Evolutionary conservation across 2,888 invertebrate species (phyloP).

Genomic region (Sphecodes monilicornis): DNA sequence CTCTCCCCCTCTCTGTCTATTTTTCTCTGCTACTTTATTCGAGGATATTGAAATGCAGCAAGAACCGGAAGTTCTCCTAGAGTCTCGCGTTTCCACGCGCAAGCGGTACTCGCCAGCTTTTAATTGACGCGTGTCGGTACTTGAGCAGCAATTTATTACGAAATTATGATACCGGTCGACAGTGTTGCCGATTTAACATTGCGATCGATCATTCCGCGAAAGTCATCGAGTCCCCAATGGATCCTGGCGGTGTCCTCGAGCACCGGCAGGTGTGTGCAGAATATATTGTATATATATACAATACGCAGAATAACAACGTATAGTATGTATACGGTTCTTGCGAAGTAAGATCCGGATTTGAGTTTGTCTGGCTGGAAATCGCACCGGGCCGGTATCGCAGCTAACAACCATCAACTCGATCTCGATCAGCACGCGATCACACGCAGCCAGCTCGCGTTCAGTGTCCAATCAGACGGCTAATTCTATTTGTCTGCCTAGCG

Average conservation of each 20-base stretch:
- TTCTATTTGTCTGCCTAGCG: background rate
- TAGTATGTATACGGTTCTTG: background rate
- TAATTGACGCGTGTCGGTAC: slow-evolving; percentile 36
- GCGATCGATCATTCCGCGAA: slow-evolving; percentile 28
- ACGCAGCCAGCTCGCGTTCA: too few relatives aligned
- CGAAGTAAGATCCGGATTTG: slow-evolving; percentile 11
- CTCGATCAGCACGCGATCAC: slow-evolving; percentile 3
- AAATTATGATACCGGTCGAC: slow-evolving; percentile 25
- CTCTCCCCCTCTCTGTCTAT: too few relatives aligned
- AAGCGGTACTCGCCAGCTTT: slow-evolving; percentile 19
- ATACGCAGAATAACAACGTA: background rate
- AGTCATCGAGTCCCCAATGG: background rate
- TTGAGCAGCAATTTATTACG: slow-evolving; percentile 35
- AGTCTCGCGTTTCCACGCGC: background rate
- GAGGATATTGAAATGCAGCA: background rate
- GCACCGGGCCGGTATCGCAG: background rate
- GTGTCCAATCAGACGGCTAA: background rate
- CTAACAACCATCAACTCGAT: background rate
- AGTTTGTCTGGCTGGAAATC: background rate
- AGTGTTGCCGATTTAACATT: slow-evolving; percentile 34
- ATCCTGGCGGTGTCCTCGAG: slow-evolving; percentile 2
- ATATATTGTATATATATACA: background rate
- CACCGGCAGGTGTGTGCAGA: background rate
- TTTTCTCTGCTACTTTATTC: background rate
- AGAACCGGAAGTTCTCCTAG: background rate